Conservation (phyloP, 2,113 vertebrate genomes). For the Thalassoma bifasciatum region DNA sequence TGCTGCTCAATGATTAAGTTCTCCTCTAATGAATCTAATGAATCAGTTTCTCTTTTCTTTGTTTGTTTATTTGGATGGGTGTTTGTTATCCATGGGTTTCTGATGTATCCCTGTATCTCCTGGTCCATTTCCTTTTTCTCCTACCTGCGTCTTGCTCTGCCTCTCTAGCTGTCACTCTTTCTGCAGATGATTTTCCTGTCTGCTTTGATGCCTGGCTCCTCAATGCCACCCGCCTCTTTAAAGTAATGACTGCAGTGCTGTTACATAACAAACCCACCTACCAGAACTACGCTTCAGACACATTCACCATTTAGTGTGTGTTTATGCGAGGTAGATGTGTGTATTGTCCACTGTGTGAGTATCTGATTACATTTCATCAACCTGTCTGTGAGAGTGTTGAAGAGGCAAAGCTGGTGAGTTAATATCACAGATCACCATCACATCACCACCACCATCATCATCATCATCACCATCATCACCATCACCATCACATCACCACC, state of each 20-base stretch:
- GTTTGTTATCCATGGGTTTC: slow-evolving; percentile 17
- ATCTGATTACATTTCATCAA: neutral
- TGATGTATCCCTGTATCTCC: slow-evolving; percentile 33
- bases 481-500: no score
- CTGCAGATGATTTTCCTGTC: slow-evolving; percentile 57
- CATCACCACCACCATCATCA: no score
- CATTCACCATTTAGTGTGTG: slow-evolving; percentile 9
- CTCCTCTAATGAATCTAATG: slow-evolving; percentile 13
- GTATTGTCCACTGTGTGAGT: slow-evolving; percentile 2
- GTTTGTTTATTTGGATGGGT: neutral
- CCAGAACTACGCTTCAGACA: slow-evolving; percentile 42
- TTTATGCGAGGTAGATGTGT: neutral
- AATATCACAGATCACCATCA: no score
- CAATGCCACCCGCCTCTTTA: slow-evolving; percentile 63
- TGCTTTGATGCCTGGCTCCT: slow-evolving; percentile 55
- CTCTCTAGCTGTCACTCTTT: slow-evolving; percentile 69
- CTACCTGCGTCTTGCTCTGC: slow-evolving; percentile 40
- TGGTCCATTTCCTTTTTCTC: slow-evolving; percentile 41
- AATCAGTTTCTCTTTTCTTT: slow-evolving; percentile 7
- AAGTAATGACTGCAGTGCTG: slow-evolving; percentile 65
- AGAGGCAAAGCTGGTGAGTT: slow-evolving; percentile 48
- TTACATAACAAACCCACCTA: slow-evolving; percentile 67
- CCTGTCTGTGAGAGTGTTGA: slow-evolving; percentile 29
- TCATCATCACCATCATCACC: no score
- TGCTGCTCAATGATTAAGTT: slow-evolving; percentile 8